A percentile compares a stretch with the other conserved stretches of the same genome.
Evolutionary conservation across 2,113 vertebrate genomes (phyloP).

Genomic region (Rhabdornis inornatus): DNA sequence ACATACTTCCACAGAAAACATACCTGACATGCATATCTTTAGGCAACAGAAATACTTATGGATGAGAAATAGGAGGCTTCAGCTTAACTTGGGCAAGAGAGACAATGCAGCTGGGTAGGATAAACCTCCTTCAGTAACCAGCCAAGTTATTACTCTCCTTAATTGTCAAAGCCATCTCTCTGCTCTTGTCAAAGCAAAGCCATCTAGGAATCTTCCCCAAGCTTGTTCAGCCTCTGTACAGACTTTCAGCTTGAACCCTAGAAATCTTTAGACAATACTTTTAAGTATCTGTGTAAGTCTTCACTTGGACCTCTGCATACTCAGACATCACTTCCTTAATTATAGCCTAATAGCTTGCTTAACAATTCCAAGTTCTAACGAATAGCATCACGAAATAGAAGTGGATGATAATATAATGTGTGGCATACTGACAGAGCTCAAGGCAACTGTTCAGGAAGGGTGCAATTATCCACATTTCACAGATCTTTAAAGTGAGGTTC

Average conservation of each 20-base stretch:
- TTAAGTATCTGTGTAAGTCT: not conserved
- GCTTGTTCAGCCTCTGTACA: not conserved
- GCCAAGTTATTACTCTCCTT: not conserved
- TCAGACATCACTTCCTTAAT: conserved; percentile 17
- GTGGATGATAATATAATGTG: not conserved
- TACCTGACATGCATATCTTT: fast-evolving
- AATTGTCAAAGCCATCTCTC: not conserved
- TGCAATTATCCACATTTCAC: conserved; percentile 9
- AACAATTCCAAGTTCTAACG: conserved; percentile 21
- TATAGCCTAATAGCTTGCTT: conserved; percentile 3
- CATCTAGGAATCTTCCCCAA: not conserved
- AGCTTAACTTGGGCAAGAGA: not conserved
- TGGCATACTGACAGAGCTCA: not conserved
- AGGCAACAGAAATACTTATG: not conserved
- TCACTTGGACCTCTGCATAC: not conserved
- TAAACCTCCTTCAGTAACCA: not conserved
- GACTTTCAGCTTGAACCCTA: not conserved
- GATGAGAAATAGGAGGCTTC: not conserved
- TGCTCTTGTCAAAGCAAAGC: not conserved
- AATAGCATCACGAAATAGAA: not conserved
- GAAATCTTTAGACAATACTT: not conserved
- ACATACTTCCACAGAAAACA: not conserved
- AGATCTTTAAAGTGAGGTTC: not conserved
- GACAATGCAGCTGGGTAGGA: not conserved
- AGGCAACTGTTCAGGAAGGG: not conserved